Conservation (phyloP, 2,113 vertebrate species). For the Mystacornis crossleyi region DNA sequence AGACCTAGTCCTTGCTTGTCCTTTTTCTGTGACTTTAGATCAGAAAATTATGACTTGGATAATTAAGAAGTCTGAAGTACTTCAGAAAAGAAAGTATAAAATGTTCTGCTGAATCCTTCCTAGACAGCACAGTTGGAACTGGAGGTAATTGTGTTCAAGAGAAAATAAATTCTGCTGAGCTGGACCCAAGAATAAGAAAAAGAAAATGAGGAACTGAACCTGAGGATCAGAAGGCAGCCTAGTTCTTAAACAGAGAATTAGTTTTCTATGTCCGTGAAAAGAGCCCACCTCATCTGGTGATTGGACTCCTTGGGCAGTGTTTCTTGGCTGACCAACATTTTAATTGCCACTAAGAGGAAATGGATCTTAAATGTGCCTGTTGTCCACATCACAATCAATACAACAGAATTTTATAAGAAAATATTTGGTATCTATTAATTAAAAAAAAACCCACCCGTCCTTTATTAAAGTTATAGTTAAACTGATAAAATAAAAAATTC, state of each 20-base stretch:
- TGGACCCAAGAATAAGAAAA: neutral
- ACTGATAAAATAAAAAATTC: neutral
- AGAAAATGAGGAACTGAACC: neutral
- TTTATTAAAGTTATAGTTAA: neutral
- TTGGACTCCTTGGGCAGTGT: neutral
- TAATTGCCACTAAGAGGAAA: neutral
- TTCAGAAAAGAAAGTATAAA: neutral
- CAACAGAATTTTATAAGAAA: neutral
- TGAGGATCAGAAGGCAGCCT: neutral
- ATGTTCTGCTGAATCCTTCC: neutral
- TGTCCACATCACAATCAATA: neutral
- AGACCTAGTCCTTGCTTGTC: neutral
- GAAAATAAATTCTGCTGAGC: neutral
- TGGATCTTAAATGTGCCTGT: neutral
- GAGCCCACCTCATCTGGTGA: neutral
- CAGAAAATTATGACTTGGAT: neutral
- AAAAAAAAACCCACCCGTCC: fast-evolving
- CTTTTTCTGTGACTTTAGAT: neutral
- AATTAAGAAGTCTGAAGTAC: constrained; percentile 19
- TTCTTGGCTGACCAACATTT: neutral
- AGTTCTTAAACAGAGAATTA: neutral
- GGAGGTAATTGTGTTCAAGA: neutral
- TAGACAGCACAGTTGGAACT: neutral
- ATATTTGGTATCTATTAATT: neutral
- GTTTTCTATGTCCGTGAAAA: neutral